Evolutionary conservation across 2,888 invertebrate genomes (phyloP).

Genomic region (Nomada flava): DNA sequence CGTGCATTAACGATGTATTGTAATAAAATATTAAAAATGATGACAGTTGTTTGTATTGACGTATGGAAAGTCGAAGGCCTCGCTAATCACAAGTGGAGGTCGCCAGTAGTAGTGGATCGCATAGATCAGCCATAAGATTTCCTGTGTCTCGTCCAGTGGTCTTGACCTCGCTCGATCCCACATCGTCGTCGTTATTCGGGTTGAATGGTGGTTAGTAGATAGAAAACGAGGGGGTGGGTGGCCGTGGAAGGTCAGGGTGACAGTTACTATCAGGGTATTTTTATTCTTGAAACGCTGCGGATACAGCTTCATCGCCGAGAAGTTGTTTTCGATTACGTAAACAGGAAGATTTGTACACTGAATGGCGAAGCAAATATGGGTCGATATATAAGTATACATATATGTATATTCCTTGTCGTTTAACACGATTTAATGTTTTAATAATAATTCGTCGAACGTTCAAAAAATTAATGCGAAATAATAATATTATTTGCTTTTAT

Average conservation of each 20-base stretch:
- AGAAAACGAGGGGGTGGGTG: conserved; percentile 59
- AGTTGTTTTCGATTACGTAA: conserved; percentile 36
- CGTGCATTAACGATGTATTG: no score
- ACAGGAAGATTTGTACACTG: conserved; percentile 6
- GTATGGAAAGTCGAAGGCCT: background rate
- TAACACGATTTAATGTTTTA: background rate
- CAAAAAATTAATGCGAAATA: background rate
- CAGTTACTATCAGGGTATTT: conserved; percentile 37
- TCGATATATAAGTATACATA: no score
- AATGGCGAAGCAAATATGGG: background rate
- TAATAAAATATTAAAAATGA: background rate
- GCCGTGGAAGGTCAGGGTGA: conserved; percentile 58
- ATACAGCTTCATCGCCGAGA: conserved; percentile 6
- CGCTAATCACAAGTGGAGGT: conserved; percentile 9
- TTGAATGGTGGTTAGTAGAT: conserved; percentile 46
- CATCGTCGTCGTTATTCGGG: conserved; percentile 47
- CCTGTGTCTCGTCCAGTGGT: conserved; percentile 57
- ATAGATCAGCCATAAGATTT: conserved; percentile 63
- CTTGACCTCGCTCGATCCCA: conserved; percentile 52
- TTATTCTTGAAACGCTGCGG: conserved; percentile 41
- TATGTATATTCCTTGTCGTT: no score
- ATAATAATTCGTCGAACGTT: background rate
- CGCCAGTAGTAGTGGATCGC: conserved; percentile 45
- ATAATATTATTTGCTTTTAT: no score
- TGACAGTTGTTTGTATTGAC: background rate